Percentiles rank a stretch among this genome's conserved stretches.
Conservation (phyloP, 2,113 vertebrate species). For the Salvator merianae region DNA sequence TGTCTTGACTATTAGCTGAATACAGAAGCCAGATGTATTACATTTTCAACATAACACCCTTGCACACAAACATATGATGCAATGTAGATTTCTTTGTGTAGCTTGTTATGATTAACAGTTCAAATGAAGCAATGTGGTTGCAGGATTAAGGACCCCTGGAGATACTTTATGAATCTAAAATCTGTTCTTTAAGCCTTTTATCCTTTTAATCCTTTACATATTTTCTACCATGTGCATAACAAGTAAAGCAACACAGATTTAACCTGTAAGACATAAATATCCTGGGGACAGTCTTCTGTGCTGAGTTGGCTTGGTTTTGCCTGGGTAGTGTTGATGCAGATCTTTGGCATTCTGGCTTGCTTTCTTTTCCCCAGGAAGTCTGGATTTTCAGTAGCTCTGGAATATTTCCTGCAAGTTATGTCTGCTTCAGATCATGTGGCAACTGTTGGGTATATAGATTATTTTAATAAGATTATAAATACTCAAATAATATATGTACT, state of each 20-base stretch:
- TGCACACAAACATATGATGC: constrained; percentile 7
- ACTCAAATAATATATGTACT: constrained; percentile 3
- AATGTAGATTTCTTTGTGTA: background rate
- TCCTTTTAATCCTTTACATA: constrained; percentile 32
- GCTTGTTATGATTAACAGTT: constrained; percentile 41
- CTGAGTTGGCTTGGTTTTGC: constrained; percentile 20
- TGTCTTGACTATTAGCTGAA: background rate
- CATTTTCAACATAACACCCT: background rate
- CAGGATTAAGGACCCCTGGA: constrained; percentile 48
- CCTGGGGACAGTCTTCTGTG: background rate
- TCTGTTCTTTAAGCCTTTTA: constrained; percentile 36
- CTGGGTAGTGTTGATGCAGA: background rate
- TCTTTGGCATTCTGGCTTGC: constrained; percentile 15
- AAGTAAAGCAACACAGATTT: constrained; percentile 23
- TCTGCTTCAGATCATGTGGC: constrained; percentile 9
- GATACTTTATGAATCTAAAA: constrained; percentile 30
- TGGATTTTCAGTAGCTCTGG: background rate
- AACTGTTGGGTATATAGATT: background rate
- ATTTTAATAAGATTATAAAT: constrained; percentile 28
- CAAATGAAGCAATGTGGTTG: constrained; percentile 36
- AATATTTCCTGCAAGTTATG: constrained; percentile 18
- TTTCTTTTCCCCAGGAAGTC: constrained; percentile 14
- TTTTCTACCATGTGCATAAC: constrained; percentile 26
- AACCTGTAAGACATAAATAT: constrained; percentile 34
- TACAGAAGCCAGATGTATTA: background rate